Base-by-base conservation (phyloP, 1,140 invertebrate species). In the Bombus cullumanus region DNA sequence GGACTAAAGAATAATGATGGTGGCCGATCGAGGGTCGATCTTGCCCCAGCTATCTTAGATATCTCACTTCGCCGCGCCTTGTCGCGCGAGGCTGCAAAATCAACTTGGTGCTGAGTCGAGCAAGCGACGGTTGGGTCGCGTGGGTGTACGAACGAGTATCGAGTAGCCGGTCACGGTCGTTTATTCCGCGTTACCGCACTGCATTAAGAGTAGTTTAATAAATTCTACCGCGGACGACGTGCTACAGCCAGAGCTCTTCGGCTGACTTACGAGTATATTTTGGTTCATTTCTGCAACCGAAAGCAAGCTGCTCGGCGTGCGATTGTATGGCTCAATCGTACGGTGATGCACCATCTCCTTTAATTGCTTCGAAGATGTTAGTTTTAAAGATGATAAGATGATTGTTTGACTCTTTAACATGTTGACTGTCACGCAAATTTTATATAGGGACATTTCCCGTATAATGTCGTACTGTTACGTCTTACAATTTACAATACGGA, bases 1-100 rank as follows among this genome's bases (percentile, higher is more conserved):
- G 79, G 86, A 25, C 71, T 87, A 90, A 85, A 89, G 75, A 89
- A 87, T 85, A 81, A 84, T 39, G 77, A 43, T 57, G 72, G 28
- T n/a, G 69, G 1, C 53, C 34, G 88, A 90, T 90, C 62, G 64
- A 69, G 25, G 75, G 22, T 86, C 84, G 88, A 91, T 92, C 89
- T 91, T 89, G 88, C 74, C 34, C 73, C 75, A 74, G 39, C 85
- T 90, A 92, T 92, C 89, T 87, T 88, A 62, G 84, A 80, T 92
- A 92, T 93, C 90, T 92, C 89, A 91, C 87, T 92, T 89, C 84
- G 86, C 34, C 74, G 77, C 34, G 76, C 59, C 72, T 78, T 78
- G 77, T 81, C 75, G 57, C 75, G 69, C 28, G 71, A 73, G 80
- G 57, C 80, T 62, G 69, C 39, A 62, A 74, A 78, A 39, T 62